A percentile compares a stretch with the other conserved stretches of the same genome.
These are phyloP conservation scores for Lucifuga dentata DNA, from an alignment of 2,113 vertebrate species.

Conservation along the genomic window DNA sequence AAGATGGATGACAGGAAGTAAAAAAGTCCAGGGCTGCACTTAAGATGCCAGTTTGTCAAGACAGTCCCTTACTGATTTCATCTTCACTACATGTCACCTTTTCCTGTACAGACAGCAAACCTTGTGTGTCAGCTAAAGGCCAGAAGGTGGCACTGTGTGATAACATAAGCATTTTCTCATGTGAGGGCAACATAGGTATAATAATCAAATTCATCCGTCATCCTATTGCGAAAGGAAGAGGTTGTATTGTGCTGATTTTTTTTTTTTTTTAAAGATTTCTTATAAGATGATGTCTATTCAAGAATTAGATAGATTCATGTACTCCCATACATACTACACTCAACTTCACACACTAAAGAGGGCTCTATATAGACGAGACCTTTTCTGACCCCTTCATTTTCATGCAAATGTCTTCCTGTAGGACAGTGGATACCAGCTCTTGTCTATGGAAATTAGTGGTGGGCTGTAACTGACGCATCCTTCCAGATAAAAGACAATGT, in stretches of 20 bases:
- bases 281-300: slow-evolving; percentile 19
- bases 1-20: no score
- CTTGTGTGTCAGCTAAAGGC: not conserved
- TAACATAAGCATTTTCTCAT: not conserved
- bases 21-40: no score
- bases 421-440: slow-evolving; percentile 38
- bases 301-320: not conserved
- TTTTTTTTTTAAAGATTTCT: slow-evolving; percentile 25
- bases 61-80: no score
- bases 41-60: no score
- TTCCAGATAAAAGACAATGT: slow-evolving; percentile 57
- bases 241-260: slow-evolving; percentile 29
- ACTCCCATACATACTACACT: slow-evolving; percentile 12
- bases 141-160: slow-evolving; percentile 47
- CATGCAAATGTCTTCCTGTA: slow-evolving; percentile 69
- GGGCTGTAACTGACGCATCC: slow-evolving; percentile 51
- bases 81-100: not conserved
- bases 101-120: not conserved
- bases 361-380: slow-evolving; percentile 26
- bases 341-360: slow-evolving; percentile 22
- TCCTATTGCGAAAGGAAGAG: slow-evolving; percentile 11
- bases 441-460: slow-evolving; percentile 68
- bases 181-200: not conserved
- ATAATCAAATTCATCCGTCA: not conserved
- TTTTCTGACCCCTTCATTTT: slow-evolving; percentile 49